Percentiles rank a stretch among this genome's conserved stretches.
Conservation (phyloP, 2,113 vertebrate species). For the Pungitius pungitius region DNA sequence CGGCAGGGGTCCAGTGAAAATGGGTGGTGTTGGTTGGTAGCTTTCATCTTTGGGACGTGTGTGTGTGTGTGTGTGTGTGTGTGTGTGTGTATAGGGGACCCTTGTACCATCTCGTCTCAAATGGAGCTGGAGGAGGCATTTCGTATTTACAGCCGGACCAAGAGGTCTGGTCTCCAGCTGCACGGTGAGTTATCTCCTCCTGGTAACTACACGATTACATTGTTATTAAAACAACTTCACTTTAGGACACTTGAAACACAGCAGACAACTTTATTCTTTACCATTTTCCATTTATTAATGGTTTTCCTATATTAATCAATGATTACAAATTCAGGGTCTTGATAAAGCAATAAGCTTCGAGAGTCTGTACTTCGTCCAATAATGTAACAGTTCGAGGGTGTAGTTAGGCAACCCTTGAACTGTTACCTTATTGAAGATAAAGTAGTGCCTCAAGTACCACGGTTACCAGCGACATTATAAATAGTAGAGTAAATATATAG, state of each 20-base stretch:
- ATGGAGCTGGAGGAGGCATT: conserved; percentile 97
- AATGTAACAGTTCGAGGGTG: too few relatives aligned
- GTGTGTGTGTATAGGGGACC: conserved; percentile 84
- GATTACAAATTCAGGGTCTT: not conserved
- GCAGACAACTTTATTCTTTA: not conserved
- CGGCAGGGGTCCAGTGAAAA: not conserved
- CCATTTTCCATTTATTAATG: not conserved
- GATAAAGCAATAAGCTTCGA: too few relatives aligned
- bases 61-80: not conserved
- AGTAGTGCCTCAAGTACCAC: too few relatives aligned
- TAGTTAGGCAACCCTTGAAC: too few relatives aligned
- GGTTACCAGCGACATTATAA: too few relatives aligned
- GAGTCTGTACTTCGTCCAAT: too few relatives aligned
- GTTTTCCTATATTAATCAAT: too few relatives aligned
- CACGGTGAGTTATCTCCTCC: conserved; percentile 80
- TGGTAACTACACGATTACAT: not conserved
- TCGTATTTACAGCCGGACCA: conserved; percentile 85
- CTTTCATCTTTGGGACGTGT: not conserved
- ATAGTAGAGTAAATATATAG: too few relatives aligned
- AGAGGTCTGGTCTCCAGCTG: conserved; percentile 84
- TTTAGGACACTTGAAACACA: not conserved
- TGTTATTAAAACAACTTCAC: not conserved
- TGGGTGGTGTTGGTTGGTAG: not conserved
- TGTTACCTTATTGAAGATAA: too few relatives aligned
- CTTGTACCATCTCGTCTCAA: conserved; percentile 97